Evolutionary conservation across 2,888 invertebrate genomes (phyloP).

Genomic region (Eupithecia exiguata): DNA sequence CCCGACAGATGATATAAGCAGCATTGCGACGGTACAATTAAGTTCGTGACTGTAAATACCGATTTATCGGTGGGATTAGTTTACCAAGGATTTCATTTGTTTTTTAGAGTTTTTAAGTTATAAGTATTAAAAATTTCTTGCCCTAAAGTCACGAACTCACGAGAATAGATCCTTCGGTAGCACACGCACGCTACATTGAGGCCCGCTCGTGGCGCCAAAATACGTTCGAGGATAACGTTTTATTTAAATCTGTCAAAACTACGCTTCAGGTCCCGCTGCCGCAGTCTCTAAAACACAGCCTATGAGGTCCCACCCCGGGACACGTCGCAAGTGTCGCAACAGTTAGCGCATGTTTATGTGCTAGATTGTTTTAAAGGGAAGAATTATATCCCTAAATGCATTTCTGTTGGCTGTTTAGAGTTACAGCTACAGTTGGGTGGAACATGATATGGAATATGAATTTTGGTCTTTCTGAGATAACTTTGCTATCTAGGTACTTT

Average conservation of each 20-base stretch:
- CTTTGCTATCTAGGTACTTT: not conserved
- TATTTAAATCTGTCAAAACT: not conserved
- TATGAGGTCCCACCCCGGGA: not conserved
- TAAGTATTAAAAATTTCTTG: too few relatives aligned
- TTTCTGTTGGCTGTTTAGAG: slow-evolving; percentile 4
- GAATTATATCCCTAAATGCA: slow-evolving; percentile 11
- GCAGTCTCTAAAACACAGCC: not conserved
- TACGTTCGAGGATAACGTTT: not conserved
- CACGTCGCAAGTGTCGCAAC: slow-evolving; percentile 5
- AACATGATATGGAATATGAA: not conserved
- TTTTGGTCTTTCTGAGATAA: not conserved
- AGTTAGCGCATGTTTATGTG: slow-evolving; percentile 24
- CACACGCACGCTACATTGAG: not conserved
- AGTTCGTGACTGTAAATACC: not conserved
- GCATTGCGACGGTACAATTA: not conserved
- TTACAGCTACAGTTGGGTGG: not conserved
- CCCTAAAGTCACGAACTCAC: not conserved
- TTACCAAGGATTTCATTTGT: too few relatives aligned
- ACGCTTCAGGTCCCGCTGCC: not conserved
- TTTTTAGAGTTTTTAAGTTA: too few relatives aligned
- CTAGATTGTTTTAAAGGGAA: slow-evolving; percentile 1
- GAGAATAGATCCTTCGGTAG: not conserved
- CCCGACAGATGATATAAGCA: not conserved
- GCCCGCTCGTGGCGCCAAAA: too few relatives aligned
- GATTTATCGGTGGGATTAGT: not conserved